Percentiles rank a stretch among this genome's conserved stretches.
phyloP scores from a whole-genome alignment of 2,888 invertebrate species.

The Drosophila hawaiiensis region DNA sequence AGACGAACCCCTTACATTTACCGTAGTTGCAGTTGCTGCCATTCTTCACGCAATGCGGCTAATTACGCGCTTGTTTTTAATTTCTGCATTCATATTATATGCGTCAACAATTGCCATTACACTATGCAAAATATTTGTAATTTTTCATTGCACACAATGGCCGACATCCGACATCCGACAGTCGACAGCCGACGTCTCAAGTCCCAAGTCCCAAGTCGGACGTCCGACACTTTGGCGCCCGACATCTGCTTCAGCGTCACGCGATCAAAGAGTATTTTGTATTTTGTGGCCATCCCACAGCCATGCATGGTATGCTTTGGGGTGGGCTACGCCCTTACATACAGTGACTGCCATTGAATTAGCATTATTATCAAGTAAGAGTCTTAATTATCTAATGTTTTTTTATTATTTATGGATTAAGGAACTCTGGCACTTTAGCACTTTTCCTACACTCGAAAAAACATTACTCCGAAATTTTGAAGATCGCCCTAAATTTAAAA shows the following conservation, averaged over 20 bases:
- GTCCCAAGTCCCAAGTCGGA: slow-evolving; percentile 6
- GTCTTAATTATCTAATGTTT: not conserved
- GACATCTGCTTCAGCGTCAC: slow-evolving; percentile 46
- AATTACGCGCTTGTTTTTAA: slow-evolving; percentile 22
- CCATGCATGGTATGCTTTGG: slow-evolving; percentile 31
- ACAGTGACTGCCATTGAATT: not conserved
- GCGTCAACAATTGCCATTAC: slow-evolving; percentile 25
- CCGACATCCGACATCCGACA: slow-evolving; percentile 54
- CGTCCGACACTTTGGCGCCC: slow-evolving; percentile 43
- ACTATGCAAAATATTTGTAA: slow-evolving; percentile 52
- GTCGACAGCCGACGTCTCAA: slow-evolving; percentile 14
- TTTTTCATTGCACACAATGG: slow-evolving; percentile 59
- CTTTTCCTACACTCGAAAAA: not conserved
- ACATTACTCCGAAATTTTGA: not conserved
- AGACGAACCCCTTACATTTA: slow-evolving; percentile 2
- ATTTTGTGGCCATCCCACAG: slow-evolving; percentile 74
- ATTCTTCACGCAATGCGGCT: slow-evolving; percentile 9
- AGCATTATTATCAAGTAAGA: not conserved
- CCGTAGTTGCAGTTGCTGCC: not conserved
- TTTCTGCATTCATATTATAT: slow-evolving; percentile 10
- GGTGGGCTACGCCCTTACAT: too few species aligned
- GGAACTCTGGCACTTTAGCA: not conserved
- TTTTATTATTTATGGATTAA: not conserved
- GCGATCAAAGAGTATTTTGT: slow-evolving; percentile 71
- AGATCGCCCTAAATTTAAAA: not conserved